Evolutionary conservation across 2,888 invertebrate genomes (phyloP).

Genomic region (Lymantria dispar): DNA sequence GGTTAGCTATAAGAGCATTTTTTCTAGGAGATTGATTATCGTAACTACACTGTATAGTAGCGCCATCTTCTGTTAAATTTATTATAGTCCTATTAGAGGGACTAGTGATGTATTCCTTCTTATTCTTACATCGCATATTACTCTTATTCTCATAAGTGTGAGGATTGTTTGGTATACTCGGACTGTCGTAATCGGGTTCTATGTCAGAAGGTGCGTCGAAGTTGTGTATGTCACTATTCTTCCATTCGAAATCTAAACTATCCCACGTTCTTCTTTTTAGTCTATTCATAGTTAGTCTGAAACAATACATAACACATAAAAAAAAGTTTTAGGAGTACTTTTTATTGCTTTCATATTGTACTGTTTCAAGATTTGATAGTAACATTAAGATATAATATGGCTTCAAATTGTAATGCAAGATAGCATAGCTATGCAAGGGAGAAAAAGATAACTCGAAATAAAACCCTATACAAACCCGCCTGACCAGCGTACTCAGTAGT

Average conservation of each 20-base stretch:
- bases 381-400: no score
- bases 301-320: conserved; percentile 25
- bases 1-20: conserved; percentile 55
- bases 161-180: conserved; percentile 76
- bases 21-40: conserved; percentile 71
- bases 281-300: conserved; percentile 68
- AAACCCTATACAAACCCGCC: no score
- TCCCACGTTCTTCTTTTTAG: conserved; percentile 83
- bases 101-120: conserved; percentile 57
- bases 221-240: conserved; percentile 72
- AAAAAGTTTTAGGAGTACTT: no score
- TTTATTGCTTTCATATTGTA: no score
- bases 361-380: no score
- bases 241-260: conserved; percentile 82
- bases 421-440: no score
- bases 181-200: conserved; percentile 73
- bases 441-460: no score
- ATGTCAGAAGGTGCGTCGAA: conserved; percentile 77
- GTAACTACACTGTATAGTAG: conserved; percentile 86
- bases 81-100: conserved; percentile 88
- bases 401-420: no score
- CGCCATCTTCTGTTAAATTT: conserved; percentile 87
- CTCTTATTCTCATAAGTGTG: conserved; percentile 70
- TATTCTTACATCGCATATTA: conserved; percentile 50
- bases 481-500: no score